These are phyloP conservation scores for Fregetta grallaria DNA, from an alignment of 2,113 vertebrate genomes.

Conservation along the genomic window DNA sequence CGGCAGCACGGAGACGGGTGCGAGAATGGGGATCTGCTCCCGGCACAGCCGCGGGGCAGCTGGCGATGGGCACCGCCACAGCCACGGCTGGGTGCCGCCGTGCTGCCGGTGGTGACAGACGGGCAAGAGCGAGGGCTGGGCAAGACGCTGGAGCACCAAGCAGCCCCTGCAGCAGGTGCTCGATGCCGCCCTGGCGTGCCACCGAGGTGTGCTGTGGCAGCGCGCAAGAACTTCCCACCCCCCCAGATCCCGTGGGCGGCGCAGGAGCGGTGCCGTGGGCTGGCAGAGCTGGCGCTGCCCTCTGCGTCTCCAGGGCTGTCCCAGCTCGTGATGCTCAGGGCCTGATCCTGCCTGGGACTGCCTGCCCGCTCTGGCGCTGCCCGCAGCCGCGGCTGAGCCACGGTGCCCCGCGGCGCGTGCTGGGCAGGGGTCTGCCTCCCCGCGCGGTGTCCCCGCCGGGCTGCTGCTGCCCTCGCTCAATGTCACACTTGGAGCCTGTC, in stretches of 20 bases:
- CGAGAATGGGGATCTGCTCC: not conserved
- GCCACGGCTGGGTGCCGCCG: rapidly evolving
- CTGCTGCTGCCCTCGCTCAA: conserved; percentile 31
- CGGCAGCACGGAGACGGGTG: rapidly evolving
- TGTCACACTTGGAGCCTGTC: conserved; percentile 57
- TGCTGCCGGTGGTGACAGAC: rapidly evolving
- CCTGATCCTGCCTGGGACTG: not conserved
- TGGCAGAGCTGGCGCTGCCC: not conserved
- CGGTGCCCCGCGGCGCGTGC: not conserved
- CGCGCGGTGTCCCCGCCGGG: rapidly evolving
- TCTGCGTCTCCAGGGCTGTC: not conserved
- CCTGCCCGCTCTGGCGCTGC: rapidly evolving
- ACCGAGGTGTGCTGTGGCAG: rapidly evolving
- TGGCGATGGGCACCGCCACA: rapidly evolving
- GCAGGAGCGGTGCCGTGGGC: rapidly evolving
- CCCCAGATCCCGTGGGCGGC: rapidly evolving
- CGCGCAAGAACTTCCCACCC: rapidly evolving
- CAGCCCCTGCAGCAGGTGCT: rapidly evolving
- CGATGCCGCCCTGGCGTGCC: rapidly evolving
- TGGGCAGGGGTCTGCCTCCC: rapidly evolving
- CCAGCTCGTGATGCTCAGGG: not conserved
- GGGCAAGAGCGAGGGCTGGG: not conserved
- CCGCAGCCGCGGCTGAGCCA: not conserved
- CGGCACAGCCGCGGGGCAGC: rapidly evolving
- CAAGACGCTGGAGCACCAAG: not conserved